Evolutionary conservation across 2,888 invertebrate genomes (phyloP).

Genomic region (Cephus nigrinus): DNA sequence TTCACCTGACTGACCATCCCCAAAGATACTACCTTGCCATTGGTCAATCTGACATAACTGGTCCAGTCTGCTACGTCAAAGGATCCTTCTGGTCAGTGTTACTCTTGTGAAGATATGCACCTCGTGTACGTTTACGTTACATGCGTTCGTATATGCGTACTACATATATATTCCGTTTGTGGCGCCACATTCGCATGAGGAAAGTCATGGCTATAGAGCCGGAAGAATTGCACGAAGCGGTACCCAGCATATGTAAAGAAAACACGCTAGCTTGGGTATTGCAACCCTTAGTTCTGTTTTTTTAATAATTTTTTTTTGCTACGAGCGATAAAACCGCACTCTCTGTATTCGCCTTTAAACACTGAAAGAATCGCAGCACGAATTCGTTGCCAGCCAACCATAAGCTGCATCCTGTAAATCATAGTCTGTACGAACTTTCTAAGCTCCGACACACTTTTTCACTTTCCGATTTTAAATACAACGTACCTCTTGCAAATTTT

Average conservation of each 20-base stretch:
- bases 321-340: slow-evolving; percentile 37
- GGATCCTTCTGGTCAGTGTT: not conserved
- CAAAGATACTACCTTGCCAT: not conserved
- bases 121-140: not conserved
- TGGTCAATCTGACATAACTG: not conserved
- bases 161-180: not conserved
- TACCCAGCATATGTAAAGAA: not conserved
- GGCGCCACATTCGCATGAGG: not conserved
- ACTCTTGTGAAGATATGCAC: not conserved
- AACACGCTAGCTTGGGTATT: not conserved
- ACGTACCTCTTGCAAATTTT: no score
- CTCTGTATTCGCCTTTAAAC: not conserved
- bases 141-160: not conserved
- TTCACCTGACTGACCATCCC: not conserved
- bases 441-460: not conserved
- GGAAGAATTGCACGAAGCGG: not conserved
- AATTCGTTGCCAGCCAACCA: slow-evolving; percentile 13
- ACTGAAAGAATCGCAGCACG: slow-evolving; percentile 15
- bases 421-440: not conserved
- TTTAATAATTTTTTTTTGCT: slow-evolving; percentile 25
- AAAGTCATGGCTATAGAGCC: not conserved
- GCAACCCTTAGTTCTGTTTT: not conserved
- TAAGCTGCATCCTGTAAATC: not conserved
- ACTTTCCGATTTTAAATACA: not conserved
- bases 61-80: not conserved